A percentile compares a stretch with the other conserved stretches of the same genome.
These are phyloP conservation scores for Eciton burchellii DNA, from an alignment of 1,140 invertebrate species.

Conservation along the genomic window DNA sequence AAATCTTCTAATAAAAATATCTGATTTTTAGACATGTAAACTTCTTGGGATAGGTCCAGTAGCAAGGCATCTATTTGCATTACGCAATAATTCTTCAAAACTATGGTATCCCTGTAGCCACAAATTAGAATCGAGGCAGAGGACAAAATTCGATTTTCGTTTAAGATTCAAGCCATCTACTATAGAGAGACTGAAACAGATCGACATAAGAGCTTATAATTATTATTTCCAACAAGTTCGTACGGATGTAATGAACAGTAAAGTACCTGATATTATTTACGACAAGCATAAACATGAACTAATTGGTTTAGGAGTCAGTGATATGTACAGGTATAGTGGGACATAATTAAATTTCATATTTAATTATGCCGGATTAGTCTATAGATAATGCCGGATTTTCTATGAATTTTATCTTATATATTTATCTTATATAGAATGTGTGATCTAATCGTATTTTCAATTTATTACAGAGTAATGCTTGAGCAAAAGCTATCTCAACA, in stretches of 20 bases:
- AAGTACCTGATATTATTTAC: slow-evolving; percentile 91
- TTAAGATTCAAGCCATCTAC: slow-evolving; percentile 91
- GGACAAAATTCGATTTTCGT: slow-evolving; percentile 90
- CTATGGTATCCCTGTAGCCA: slow-evolving; percentile 88
- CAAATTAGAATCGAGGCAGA: slow-evolving; percentile 85
- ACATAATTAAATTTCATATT: not conserved
- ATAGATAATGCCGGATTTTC: slow-evolving; percentile 23
- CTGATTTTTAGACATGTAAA: slow-evolving; percentile 87
- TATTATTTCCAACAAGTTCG: slow-evolving; percentile 95
- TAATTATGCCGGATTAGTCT: slow-evolving; percentile 10
- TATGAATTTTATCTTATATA: slow-evolving; percentile 62
- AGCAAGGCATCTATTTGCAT: slow-evolving; percentile 91
- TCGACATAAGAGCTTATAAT: slow-evolving; percentile 91
- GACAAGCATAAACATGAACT: slow-evolving; percentile 91
- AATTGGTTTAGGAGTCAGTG: slow-evolving; percentile 92
- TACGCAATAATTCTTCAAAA: slow-evolving; percentile 87
- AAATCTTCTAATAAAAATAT: slow-evolving; percentile 28
- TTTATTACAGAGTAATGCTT: slow-evolving; percentile 88
- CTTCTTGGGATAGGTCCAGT: slow-evolving; percentile 90
- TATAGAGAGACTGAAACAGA: slow-evolving; percentile 88
- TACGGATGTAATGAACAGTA: slow-evolving; percentile 91
- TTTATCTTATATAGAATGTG: not conserved
- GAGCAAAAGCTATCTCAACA: slow-evolving; percentile 89
- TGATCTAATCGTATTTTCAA: not conserved
- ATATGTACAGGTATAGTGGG: slow-evolving; percentile 93